Conservation (phyloP, 2,797 vertebrate species). For the Cossypha heuglini region DNA sequence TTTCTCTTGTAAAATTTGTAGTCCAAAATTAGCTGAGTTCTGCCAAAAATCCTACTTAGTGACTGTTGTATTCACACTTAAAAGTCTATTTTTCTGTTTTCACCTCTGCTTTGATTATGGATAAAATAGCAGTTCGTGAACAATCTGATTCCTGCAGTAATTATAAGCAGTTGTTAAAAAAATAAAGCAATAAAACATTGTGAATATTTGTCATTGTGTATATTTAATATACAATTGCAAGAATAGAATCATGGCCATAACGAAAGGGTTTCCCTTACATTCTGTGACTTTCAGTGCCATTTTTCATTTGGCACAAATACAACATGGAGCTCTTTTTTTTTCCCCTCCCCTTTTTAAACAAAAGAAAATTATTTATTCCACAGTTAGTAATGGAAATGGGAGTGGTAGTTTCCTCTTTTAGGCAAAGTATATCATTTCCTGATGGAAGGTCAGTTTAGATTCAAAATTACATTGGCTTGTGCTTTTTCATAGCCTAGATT, state of each 20-base stretch:
- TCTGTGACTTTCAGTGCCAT: background rate
- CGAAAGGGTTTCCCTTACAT: background rate
- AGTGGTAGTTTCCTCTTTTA: slow-evolving; percentile 22
- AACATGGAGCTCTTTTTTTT: background rate
- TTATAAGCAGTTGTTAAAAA: background rate
- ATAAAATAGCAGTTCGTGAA: background rate
- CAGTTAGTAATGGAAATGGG: background rate
- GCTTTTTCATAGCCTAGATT: background rate
- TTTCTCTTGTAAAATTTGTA: background rate
- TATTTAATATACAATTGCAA: background rate
- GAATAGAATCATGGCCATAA: background rate
- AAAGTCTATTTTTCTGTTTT: background rate
- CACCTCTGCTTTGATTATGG: background rate
- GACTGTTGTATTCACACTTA: background rate
- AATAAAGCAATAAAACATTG: background rate
- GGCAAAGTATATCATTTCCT: background rate
- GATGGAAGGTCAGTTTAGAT: background rate
- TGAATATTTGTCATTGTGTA: background rate
- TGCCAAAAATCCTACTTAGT: accelerated
- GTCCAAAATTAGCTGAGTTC: background rate
- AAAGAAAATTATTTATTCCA: background rate
- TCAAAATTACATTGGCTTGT: background rate
- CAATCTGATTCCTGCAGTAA: background rate
- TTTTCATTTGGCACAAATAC: background rate
- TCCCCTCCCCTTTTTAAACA: background rate